phyloP scores from a whole-genome alignment of 2,113 vertebrate species.

The Gnathochromis pfefferi region DNA sequence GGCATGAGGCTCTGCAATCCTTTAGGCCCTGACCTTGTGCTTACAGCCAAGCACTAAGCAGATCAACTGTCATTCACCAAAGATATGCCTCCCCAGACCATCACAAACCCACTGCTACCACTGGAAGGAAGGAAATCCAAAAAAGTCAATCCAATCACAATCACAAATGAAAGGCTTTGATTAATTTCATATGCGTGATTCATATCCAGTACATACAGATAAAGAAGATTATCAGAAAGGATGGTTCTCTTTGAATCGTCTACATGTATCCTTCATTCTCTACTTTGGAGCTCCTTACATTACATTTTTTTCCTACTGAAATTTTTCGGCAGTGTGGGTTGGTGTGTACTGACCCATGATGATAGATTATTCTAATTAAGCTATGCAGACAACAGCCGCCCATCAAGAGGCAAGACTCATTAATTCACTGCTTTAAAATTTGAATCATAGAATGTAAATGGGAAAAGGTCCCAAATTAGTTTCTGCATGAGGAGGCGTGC shows the following conservation, averaged over 20 bases:
- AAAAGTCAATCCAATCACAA: background rate
- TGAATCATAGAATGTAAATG: constrained; percentile 55
- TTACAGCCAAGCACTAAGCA: background rate
- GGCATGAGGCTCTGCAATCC: background rate
- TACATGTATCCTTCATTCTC: background rate
- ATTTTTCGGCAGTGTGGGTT: background rate
- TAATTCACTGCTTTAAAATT: constrained; percentile 46
- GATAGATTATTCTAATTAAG: constrained; percentile 59
- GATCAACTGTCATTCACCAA: background rate
- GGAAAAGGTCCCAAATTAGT: constrained; percentile 6
- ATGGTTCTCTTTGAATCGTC: background rate
- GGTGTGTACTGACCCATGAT: constrained; percentile 27
- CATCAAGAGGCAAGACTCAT: constrained; percentile 46
- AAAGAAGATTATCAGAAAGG: background rate
- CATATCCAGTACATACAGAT: background rate
- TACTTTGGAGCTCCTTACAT: background rate
- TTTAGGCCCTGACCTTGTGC: background rate
- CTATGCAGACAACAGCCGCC: constrained; percentile 19
- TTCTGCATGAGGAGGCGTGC: constrained; percentile 1
- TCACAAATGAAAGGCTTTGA: background rate
- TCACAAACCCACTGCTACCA: background rate
- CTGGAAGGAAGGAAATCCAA: background rate
- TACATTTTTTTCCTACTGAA: constrained; percentile 8
- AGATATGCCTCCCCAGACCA: background rate
- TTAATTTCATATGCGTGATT: background rate